Evolutionary conservation across 2,888 invertebrate species (phyloP).

Genomic region (Stictocephala bisonia): DNA sequence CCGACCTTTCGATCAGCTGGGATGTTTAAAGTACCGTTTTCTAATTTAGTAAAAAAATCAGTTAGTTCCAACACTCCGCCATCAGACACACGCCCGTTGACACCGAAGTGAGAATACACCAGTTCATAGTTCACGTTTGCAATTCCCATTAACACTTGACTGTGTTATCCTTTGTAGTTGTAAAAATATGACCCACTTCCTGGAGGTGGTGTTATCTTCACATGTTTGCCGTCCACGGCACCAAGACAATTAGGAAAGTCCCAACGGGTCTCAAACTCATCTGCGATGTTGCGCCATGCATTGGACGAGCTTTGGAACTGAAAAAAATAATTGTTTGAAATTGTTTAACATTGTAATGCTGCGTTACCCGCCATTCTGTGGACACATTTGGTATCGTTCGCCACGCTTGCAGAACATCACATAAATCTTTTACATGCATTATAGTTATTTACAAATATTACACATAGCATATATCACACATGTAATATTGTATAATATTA

Average conservation of each 20-base stretch:
- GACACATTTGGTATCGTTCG: no score
- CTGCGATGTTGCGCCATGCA: slow-evolving; percentile 10
- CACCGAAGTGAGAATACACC: slow-evolving; percentile 35
- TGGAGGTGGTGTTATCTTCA: slow-evolving; percentile 44
- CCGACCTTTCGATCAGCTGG: slow-evolving; percentile 23
- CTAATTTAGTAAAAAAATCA: slow-evolving; percentile 35
- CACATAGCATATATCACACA: no score
- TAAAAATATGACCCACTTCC: slow-evolving; percentile 49
- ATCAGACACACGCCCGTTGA: slow-evolving; percentile 30
- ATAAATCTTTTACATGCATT: no score
- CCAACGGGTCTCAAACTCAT: slow-evolving; percentile 41
- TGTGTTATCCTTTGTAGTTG: slow-evolving; percentile 51
- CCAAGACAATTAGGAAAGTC: slow-evolving; percentile 44
- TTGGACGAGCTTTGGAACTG: slow-evolving; percentile 33
- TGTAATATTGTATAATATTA: no score
- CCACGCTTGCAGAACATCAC: no score
- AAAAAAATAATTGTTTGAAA: no score
- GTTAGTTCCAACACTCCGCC: slow-evolving; percentile 45
- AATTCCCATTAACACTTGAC: slow-evolving; percentile 46
- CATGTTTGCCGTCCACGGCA: slow-evolving; percentile 18
- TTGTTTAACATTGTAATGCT: no score
- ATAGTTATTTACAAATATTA: no score
- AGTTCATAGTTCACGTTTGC: slow-evolving; percentile 43
- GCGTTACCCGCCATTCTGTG: no score
- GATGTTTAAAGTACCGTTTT: slow-evolving; percentile 30